phyloP scores from a whole-genome alignment of 2,888 invertebrate genomes.

The Polymixis flavicincta region DNA sequence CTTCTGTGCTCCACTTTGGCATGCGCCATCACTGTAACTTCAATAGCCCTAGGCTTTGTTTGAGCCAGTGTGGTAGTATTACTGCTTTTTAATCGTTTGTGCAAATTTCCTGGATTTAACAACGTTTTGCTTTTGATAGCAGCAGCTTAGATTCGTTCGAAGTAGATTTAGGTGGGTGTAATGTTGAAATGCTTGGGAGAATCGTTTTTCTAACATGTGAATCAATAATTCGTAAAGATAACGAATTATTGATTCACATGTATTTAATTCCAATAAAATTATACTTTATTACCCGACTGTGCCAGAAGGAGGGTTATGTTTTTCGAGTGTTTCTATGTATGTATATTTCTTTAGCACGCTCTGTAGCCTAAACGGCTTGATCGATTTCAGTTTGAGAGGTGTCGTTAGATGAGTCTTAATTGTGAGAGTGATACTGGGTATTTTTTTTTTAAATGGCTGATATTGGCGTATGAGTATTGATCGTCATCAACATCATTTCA shows the following conservation, averaged over 20 bases:
- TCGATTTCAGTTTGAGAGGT: no score
- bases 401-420: no score
- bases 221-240: not conserved
- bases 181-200: not conserved
- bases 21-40: conserved; percentile 26
- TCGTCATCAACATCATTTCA: not conserved
- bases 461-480: not conserved
- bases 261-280: not conserved
- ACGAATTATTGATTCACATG: not conserved
- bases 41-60: conserved; percentile 56
- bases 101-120: conserved; percentile 38
- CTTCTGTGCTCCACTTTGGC: conserved; percentile 25
- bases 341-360: no score
- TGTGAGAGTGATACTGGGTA: no score
- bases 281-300: no score
- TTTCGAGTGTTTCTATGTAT: no score
- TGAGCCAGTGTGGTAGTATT: conserved; percentile 35
- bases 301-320: no score
- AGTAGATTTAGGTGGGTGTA: conserved; percentile 11
- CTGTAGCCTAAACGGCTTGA: no score
- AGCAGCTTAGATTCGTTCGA: not conserved
- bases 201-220: not conserved
- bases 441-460: no score
- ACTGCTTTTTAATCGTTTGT: conserved; percentile 57
- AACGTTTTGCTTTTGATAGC: conserved; percentile 32